Evolutionary conservation across 2,113 vertebrate species (phyloP).

Genomic region (Colius striatus): DNA sequence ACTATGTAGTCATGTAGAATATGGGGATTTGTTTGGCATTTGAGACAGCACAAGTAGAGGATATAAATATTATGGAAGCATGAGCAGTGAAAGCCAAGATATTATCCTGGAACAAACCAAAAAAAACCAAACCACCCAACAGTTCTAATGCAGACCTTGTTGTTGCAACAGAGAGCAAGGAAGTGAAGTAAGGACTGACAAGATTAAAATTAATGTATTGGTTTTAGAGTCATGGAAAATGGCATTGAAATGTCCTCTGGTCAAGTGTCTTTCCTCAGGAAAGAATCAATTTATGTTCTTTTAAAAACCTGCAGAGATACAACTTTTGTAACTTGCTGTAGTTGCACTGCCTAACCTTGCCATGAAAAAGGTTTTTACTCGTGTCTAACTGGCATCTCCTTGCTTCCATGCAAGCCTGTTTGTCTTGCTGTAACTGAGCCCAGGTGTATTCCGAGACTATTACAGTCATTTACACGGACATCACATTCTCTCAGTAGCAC

Average conservation of each 20-base stretch:
- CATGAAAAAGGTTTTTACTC: not conserved
- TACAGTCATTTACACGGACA: not conserved
- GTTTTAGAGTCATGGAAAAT: not conserved
- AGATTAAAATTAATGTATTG: not conserved
- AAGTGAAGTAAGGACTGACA: not conserved
- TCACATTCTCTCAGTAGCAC: not conserved
- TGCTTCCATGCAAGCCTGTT: not conserved
- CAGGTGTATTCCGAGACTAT: not conserved
- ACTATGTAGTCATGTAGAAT: not conserved
- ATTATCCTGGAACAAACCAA: not conserved
- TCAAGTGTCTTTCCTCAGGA: not conserved
- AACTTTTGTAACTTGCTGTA: not conserved
- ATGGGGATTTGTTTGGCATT: not conserved
- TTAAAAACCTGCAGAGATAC: not conserved
- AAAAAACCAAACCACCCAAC: not conserved
- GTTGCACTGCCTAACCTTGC: not conserved
- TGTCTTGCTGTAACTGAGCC: not conserved
- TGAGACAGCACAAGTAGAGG: not conserved
- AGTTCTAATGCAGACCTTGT: not conserved
- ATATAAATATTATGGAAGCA: not conserved
- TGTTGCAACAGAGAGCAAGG: not conserved
- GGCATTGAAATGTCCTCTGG: not conserved
- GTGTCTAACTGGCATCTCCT: not conserved
- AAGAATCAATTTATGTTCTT: not conserved
- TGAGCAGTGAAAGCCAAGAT: not conserved